Evolutionary conservation across 2,797 vertebrate genomes (phyloP).

Genomic region (Hyperoplus immaculatus): DNA sequence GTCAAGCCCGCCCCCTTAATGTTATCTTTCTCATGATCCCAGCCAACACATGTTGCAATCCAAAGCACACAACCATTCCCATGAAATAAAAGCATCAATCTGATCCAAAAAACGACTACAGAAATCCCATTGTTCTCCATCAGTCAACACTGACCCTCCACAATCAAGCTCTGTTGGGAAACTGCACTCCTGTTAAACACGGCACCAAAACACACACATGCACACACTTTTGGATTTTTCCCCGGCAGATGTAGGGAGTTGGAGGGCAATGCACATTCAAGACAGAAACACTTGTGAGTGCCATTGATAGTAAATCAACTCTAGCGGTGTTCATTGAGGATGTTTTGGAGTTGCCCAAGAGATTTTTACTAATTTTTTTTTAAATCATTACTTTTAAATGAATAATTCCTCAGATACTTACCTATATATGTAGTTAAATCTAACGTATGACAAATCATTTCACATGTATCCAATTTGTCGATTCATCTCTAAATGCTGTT

Average conservation of each 20-base stretch:
- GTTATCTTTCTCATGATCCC: slow-evolving; percentile 46
- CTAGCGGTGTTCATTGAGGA: background rate
- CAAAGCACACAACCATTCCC: slow-evolving; percentile 54
- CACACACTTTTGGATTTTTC: slow-evolving; percentile 35
- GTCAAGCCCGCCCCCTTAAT: background rate
- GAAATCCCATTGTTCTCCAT: slow-evolving; percentile 82
- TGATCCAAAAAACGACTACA: slow-evolving; percentile 75
- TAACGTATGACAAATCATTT: background rate
- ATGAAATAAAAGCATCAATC: slow-evolving; percentile 62
- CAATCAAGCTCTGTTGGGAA: slow-evolving; percentile 59
- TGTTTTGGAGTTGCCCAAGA: background rate
- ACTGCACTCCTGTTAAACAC: slow-evolving; percentile 34
- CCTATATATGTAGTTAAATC: background rate
- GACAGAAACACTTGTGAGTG: background rate
- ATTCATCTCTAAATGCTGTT: background rate
- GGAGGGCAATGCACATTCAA: background rate
- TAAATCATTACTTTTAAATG: background rate
- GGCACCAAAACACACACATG: slow-evolving; percentile 41
- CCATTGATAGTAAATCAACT: background rate
- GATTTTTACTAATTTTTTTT: no score
- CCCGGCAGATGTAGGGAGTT: slow-evolving; percentile 21
- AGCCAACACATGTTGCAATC: slow-evolving; percentile 60
- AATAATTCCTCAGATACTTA: background rate
- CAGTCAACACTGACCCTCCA: slow-evolving; percentile 43
- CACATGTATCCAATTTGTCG: background rate